Conservation (phyloP, 1,140 invertebrate genomes). For the Triops cancriformis region DNA sequence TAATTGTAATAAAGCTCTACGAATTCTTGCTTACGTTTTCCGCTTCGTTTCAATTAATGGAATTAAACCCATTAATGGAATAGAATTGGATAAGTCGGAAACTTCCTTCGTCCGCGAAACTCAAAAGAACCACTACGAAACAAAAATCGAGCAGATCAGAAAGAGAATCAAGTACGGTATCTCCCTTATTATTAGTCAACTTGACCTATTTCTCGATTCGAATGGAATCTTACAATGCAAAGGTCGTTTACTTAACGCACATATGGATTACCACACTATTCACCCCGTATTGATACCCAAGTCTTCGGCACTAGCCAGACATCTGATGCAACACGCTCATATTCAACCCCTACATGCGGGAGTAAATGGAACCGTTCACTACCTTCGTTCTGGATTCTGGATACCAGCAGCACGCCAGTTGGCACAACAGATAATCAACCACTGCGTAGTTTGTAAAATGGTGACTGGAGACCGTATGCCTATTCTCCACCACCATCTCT, state of each 20-base stretch:
- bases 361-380: neutral
- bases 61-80: neutral
- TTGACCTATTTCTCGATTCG: conserved; percentile 17
- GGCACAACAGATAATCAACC: neutral
- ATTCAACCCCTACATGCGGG: neutral
- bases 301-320: neutral
- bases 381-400: neutral
- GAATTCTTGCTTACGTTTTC: too few species aligned
- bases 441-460: neutral
- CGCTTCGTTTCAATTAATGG: neutral
- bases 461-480: conserved; percentile 13
- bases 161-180: neutral
- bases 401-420: neutral
- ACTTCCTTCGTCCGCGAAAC: neutral
- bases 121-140: neutral
- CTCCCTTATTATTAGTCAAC: conserved; percentile 7
- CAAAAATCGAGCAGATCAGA: neutral
- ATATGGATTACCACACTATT: too few species aligned
- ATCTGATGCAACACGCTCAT: neutral
- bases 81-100: neutral
- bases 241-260: too few species aligned
- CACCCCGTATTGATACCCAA: too few species aligned
- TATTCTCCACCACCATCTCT: conserved; percentile 5
- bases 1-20: neutral
- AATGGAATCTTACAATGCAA: too few species aligned